Evolutionary conservation across 2,797 vertebrate species (phyloP), one percentile per base, ranked within the genome.

Genomic region (Gadopsis marmoratus): DNA sequence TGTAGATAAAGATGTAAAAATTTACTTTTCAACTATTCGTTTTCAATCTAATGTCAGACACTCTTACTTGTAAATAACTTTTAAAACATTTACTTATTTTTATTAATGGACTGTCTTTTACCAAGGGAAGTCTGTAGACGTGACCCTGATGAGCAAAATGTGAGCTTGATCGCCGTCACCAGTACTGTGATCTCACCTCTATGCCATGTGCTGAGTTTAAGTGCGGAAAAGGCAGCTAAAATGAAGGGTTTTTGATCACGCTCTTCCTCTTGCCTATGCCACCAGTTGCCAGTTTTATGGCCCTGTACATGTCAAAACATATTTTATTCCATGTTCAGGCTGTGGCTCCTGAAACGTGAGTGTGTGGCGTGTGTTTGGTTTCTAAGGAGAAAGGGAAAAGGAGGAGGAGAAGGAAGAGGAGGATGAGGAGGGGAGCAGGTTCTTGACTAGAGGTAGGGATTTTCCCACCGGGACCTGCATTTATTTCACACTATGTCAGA

Each of bases 361-460:
- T 26, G 31, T 48, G 55, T 67, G 58, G 8, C 26, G 26, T 77
- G 84, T 79, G 74, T 86, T 80, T 82, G 63, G 85, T 82, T 80
- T 81, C 72, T 55, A 82, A 74, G 73, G 51, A 70, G 55, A 78
- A 23, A 31, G 71, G 43, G 60, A 63, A 78, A 63, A 45, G 47
- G 39, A 66, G 58, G 75, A 33, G 33, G 61, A 69, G 62, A 17
- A 69, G 68, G 29, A 56, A 21, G 70, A 76, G 35, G 71, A 71
- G 45, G 71, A 58, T 26, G 72, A 60, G 67, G 54, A 71, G 65
- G 48, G 31, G 45, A 0, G 45, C 62, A 82, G 82, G 84, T 87
- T 87, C 71, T 74, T 84, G 78, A 90, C 90, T 90, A 37, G 85
- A 92, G 93, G 90, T 87, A 85, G 93, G 93, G 93, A 88, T 83